Evolutionary conservation across 2,888 invertebrate species (phyloP), one percentile per base, ranked within the genome.

Genomic region (Imbricaverruca yamaguchii): DNA sequence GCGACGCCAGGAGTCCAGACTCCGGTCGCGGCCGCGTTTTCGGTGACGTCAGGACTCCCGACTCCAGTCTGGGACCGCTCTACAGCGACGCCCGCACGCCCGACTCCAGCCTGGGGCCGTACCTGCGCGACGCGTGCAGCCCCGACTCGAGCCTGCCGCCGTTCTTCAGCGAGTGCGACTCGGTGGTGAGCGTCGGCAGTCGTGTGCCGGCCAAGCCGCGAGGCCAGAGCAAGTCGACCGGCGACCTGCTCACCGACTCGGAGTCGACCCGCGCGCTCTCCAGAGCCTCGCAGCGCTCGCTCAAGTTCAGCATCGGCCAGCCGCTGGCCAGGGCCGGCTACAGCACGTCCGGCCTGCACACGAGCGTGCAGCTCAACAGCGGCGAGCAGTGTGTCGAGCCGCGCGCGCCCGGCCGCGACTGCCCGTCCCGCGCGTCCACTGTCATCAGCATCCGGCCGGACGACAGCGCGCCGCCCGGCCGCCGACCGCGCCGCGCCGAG

Each of bases 61-160:
- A 89, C 89, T 89, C 85, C 84, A 57, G 91, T 92, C 87, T 89
- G 97, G 80, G 91, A 90, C 82, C 91, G 96, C 57, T 90, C 90
- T 84, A 93, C 94, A 86, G 91, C 92, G 84, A 92, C 93, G 85
- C 92, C 92, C 90, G 92, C 93, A 69, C 93, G 96, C 59, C 59
- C 55, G 92, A 93, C 1, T 93, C 94, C 86, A 92, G 96, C 86
- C 96, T 96, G 95, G 96, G 95, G 87, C 95, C 96, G 89, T 95
- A 95, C 81, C 95, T 94, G 80, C 96, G 96, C 87, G 92, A 91
- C 88, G 92, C 92, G 87, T 85, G 85, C 85, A 92, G 92, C 87
- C 90, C 94, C 84, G 92, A 94, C 65, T 92, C 94, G 84, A 89
- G 94, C 84, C 92, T 92, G 85, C 89, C 91, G 85, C 90, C 91